Base-by-base conservation (phyloP, 2,888 invertebrate genomes). In the Clepsis dumicolana region DNA sequence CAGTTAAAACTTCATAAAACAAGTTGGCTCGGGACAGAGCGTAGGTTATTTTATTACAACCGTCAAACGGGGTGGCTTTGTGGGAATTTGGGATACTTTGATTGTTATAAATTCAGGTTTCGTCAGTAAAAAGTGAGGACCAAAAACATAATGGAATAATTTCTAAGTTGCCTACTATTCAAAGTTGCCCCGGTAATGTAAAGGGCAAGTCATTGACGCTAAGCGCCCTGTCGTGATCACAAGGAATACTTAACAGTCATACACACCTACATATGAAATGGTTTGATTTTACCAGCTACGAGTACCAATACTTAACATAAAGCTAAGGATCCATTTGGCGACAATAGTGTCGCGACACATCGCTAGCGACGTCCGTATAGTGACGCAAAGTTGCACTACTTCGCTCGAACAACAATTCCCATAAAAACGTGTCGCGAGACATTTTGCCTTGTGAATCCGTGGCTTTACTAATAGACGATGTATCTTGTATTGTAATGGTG, bases 191-290 rank as follows among this genome's bases (percentile, higher is more conserved):
- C 44, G 16, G 5, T 18, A 44, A 4, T 25, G 12, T 8, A 27
- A 25, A n/a, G 52, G 52, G 25, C 50, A 29, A 14, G 14, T 35
- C 8, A n/a, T n/a, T 38, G 25, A 8, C 14, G 53, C 18, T 25
- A 27, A 3, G 50, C 18, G 56, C 56, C 44, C 56, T 50, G 38
- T 44, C 41, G 63, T 61, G 53, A 61, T 68, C 57, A 68, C 63
- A 68, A 50, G 41, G 41, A 63, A 50, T 68, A 68, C 67, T 63
- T 68, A 68, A 63, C 54, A 25, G 5, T 5, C 29, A 50, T 48
- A 38, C 50, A 35, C 18, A 27, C 14, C 56, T 62, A 50, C 52
- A 63, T 50, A 68, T 63, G 57, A 41, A 41, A 48, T 60, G 16
- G 29, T 21, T 21, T 18, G 44, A 10, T 16, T 44, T 44, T 29